Percentiles rank a stretch among this genome's conserved stretches.
Conservation (phyloP, 2,113 vertebrate species). For the Bucco capensis region DNA sequence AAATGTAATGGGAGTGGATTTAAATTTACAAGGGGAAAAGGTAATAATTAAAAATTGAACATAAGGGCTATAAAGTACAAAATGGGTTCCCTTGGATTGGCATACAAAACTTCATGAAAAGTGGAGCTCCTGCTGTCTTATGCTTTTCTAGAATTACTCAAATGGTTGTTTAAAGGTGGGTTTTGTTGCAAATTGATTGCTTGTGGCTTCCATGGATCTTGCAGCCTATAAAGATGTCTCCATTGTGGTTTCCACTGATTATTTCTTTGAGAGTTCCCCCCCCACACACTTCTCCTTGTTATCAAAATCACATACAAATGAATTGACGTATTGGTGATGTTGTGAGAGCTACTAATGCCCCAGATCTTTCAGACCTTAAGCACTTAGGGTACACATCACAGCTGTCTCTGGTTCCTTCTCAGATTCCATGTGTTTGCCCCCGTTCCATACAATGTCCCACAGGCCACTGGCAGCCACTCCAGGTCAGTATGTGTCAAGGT, state of each 20-base stretch:
- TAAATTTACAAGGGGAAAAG: slow-evolving; percentile 49
- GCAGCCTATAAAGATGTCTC: not conserved
- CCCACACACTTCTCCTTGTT: not conserved
- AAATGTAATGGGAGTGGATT: not conserved
- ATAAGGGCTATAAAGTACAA: slow-evolving; percentile 43
- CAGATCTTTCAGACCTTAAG: not conserved
- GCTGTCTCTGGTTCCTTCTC: not conserved
- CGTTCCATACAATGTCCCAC: not conserved
- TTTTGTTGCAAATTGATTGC: slow-evolving; percentile 21
- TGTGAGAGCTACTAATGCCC: not conserved
- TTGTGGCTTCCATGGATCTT: not conserved
- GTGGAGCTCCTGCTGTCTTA: not conserved
- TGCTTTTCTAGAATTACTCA: not conserved
- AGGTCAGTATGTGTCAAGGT: not conserved
- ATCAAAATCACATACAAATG: not conserved
- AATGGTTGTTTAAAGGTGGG: not conserved
- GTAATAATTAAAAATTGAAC: slow-evolving; percentile 53
- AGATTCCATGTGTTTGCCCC: not conserved
- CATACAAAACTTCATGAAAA: not conserved
- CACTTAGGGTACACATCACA: not conserved
- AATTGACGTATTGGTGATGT: not conserved
- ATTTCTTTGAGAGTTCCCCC: not conserved
- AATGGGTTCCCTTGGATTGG: not conserved
- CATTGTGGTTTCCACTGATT: not conserved
- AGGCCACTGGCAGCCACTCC: not conserved